Conservation (phyloP, 2,113 vertebrate genomes). For the Malurus elegans region DNA sequence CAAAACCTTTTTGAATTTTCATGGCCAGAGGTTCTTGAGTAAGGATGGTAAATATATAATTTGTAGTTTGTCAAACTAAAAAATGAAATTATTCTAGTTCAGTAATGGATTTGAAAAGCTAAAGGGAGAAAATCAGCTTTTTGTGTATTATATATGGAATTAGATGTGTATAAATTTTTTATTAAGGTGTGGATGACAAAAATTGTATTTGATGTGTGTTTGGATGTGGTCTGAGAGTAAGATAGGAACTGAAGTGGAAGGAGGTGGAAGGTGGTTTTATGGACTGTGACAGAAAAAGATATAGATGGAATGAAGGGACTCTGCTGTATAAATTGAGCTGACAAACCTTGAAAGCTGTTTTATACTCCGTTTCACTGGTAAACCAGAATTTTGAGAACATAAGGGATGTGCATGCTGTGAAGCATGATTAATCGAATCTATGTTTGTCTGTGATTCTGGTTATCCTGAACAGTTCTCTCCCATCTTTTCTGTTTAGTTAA, state of each 20-base stretch:
- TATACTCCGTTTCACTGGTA: background rate
- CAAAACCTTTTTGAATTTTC: background rate
- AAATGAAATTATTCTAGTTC: background rate
- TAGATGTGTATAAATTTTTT: background rate
- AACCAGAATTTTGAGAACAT: background rate
- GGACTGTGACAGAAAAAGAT: background rate
- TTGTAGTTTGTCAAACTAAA: background rate
- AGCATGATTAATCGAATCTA: background rate
- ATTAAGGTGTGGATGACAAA: background rate
- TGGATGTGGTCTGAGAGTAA: background rate
- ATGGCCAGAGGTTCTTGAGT: background rate
- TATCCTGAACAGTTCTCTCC: background rate
- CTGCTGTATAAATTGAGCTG: background rate
- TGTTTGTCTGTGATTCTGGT: background rate
- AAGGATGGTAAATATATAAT: background rate
- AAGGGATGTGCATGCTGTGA: background rate
- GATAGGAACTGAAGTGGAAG: background rate
- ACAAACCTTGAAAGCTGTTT: background rate
- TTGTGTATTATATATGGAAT: background rate
- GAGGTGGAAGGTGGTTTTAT: background rate
- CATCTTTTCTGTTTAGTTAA: background rate
- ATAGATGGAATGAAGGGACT: background rate
- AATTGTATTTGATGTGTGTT: background rate
- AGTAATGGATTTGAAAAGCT: background rate
- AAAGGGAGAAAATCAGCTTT: background rate